phyloP scores from a whole-genome alignment of 2,888 invertebrate species.

The Rotaria sp. region DNA sequence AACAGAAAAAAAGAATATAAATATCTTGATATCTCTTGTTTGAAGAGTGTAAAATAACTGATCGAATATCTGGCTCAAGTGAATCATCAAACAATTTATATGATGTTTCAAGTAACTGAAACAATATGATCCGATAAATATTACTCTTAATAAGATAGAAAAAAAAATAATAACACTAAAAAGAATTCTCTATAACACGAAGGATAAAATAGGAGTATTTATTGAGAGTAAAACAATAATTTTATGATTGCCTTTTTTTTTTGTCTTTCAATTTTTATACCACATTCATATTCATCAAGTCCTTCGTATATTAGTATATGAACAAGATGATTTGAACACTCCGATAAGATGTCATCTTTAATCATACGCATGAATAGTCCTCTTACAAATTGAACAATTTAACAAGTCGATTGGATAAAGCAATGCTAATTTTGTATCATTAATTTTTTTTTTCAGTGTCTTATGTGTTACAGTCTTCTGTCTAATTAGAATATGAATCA shows the following conservation, averaged over 20 bases:
- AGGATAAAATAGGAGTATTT: no score
- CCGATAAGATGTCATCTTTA: not conserved
- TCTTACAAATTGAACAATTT: no score
- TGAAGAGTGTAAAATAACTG: not conserved
- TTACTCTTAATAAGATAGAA: not conserved
- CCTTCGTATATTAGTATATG: not conserved
- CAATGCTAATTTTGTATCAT: no score
- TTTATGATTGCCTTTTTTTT: no score
- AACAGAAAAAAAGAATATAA: not conserved
- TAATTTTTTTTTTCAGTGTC: no score
- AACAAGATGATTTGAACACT: not conserved
- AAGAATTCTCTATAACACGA: no score
- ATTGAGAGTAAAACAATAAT: no score
- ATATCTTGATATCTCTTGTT: not conserved
- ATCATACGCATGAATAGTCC: not conserved
- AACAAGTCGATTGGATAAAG: no score
- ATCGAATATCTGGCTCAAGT: not conserved
- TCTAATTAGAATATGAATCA: no score
- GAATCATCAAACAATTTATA: not conserved
- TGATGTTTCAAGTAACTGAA: not conserved
- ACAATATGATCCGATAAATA: not conserved
- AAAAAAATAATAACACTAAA: not conserved
- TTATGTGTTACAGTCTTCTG: no score
- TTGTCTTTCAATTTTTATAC: no score
- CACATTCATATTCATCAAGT: no score